Percentiles rank a stretch among this genome's conserved stretches.
These are phyloP conservation scores for Ametastegia equiseti DNA, from an alignment of 2,888 invertebrate genomes.

Conservation along the genomic window DNA sequence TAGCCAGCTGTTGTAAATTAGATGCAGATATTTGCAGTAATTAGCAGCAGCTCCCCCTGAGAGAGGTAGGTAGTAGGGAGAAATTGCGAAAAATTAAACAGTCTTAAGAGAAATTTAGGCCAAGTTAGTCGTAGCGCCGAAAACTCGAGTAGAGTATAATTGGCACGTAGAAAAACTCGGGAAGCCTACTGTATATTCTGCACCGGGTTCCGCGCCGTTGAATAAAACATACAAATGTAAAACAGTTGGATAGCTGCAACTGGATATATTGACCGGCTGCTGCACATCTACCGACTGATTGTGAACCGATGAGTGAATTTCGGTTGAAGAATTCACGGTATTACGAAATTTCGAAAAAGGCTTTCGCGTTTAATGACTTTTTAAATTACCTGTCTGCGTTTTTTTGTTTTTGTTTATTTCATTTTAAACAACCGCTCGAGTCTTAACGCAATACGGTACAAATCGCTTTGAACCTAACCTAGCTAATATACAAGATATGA, in stretches of 20 bases:
- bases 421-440: no score
- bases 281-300: neutral
- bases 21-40: neutral
- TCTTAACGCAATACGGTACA: no score
- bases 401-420: no score
- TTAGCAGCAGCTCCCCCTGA: neutral
- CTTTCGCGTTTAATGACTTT: neutral
- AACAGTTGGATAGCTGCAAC: slow-evolving; percentile 14
- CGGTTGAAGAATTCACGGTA: neutral
- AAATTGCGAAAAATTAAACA: neutral
- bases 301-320: neutral
- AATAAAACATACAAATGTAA: slow-evolving; percentile 47
- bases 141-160: neutral
- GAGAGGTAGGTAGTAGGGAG: neutral
- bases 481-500: no score
- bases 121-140: neutral
- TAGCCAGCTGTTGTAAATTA: neutral
- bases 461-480: no score
- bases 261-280: slow-evolving; percentile 25
- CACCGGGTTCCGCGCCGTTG: slow-evolving; percentile 13
- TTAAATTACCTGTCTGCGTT: no score
- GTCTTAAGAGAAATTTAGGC: neutral
- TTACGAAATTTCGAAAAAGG: neutral
- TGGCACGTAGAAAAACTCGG: neutral
- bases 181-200: neutral